A percentile compares a stretch with the other conserved stretches of the same genome.
Evolutionary conservation across 2,888 invertebrate genomes (phyloP).

Genomic region (Neuroscelio doddi): DNA sequence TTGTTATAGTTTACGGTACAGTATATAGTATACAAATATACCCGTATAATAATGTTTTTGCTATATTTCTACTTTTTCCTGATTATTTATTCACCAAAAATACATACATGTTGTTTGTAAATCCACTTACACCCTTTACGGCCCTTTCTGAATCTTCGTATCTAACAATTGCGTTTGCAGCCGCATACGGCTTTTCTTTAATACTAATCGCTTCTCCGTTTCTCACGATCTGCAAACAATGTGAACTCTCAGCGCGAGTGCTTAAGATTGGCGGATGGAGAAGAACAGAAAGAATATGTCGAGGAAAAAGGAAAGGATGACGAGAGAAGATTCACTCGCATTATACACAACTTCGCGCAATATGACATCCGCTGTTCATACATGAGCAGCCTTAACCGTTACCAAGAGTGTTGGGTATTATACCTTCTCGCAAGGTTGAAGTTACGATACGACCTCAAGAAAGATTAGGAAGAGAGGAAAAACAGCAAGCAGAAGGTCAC

Average conservation of each 20-base stretch:
- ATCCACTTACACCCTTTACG: constrained; percentile 38
- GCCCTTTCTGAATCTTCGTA: constrained; percentile 32
- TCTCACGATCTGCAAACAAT: constrained; percentile 68
- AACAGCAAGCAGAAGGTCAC: constrained; percentile 1
- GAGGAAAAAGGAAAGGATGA: constrained; percentile 5
- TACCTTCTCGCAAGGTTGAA: constrained; percentile 21
- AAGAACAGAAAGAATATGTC: constrained; percentile 1
- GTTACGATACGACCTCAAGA: constrained; percentile 8
- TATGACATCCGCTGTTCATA: constrained; percentile 20
- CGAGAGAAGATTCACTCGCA: constrained; percentile 7
- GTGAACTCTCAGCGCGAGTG: constrained; percentile 44
- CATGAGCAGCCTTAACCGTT: constrained; percentile 12
- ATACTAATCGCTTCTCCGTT: constrained; percentile 63
- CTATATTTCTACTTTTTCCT: too few species aligned
- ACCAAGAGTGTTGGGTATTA: constrained; percentile 15
- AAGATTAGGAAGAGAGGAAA: constrained; percentile 14
- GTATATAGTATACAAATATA: too few species aligned
- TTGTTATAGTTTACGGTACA: background rate
- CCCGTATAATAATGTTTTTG: too few species aligned
- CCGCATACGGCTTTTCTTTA: constrained; percentile 28
- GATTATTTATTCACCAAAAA: too few species aligned
- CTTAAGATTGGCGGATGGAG: constrained; percentile 27
- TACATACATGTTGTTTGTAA: constrained; percentile 17
- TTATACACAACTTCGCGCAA: background rate
- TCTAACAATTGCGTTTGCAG: constrained; percentile 43